phyloP scores from a whole-genome alignment of 2,888 invertebrate genomes.

The Eilema sororculum region DNA sequence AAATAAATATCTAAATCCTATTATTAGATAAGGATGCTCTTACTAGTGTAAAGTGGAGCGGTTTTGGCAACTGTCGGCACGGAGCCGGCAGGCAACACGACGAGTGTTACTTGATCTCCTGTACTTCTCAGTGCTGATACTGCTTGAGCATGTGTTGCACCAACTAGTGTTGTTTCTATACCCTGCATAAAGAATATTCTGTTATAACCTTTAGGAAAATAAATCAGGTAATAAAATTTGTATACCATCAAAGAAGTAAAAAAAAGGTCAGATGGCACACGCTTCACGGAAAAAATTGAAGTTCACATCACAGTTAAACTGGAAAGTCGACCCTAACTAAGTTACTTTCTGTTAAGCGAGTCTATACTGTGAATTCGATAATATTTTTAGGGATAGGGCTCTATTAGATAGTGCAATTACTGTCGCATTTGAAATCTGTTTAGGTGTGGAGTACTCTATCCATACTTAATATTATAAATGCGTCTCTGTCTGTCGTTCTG shows the following conservation, averaged over 20 bases:
- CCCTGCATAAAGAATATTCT: constrained; percentile 61
- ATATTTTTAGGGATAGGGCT: neutral
- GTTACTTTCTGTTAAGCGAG: too few species aligned
- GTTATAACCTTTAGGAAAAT: neutral
- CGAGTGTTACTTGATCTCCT: constrained; percentile 81
- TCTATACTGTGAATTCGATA: too few species aligned
- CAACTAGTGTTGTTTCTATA: constrained; percentile 81
- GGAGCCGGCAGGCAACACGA: constrained; percentile 79
- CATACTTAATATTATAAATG: too few species aligned
- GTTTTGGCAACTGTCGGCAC: constrained; percentile 77
- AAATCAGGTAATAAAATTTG: neutral
- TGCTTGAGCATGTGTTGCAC: constrained; percentile 83
- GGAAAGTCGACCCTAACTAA: too few species aligned
- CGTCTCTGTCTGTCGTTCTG: too few species aligned
- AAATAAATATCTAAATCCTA: constrained; percentile 2
- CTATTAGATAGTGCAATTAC: neutral
- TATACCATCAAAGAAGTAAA: too few species aligned
- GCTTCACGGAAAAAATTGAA: too few species aligned
- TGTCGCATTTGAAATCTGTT: neutral
- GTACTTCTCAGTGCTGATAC: constrained; percentile 80
- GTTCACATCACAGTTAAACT: too few species aligned
- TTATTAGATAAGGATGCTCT: constrained; percentile 50
- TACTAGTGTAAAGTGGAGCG: constrained; percentile 79
- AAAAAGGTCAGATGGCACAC: too few species aligned
- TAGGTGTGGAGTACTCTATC: neutral